Evolutionary conservation across 1,140 invertebrate species (phyloP).

Genomic region (Zaprionus ghesquierei): DNA sequence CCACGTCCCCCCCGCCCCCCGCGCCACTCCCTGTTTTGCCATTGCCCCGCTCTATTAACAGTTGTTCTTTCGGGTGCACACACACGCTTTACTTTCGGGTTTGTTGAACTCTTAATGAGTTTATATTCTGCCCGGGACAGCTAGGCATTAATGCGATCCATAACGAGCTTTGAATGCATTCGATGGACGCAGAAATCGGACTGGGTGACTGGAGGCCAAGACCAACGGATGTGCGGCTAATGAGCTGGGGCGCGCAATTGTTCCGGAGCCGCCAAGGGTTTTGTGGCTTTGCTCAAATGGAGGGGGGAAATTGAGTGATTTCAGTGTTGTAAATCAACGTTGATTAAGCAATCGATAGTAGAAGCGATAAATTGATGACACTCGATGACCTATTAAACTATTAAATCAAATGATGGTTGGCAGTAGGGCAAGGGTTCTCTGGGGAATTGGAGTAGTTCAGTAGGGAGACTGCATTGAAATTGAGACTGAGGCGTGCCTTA

Average conservation of each 20-base stretch:
- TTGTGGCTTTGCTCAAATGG: neutral
- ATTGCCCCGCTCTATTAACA: conserved; percentile 34
- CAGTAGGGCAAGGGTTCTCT: neutral
- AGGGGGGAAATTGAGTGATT: neutral
- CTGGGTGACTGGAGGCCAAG: neutral
- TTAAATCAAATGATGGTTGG: neutral
- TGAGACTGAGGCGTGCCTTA: neutral
- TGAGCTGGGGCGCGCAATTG: conserved; percentile 16
- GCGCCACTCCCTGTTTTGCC: conserved; percentile 4
- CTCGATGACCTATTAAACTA: too few relatives aligned
- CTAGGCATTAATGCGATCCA: conserved; percentile 54
- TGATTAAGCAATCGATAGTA: neutral
- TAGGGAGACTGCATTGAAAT: neutral
- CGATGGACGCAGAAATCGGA: neutral
- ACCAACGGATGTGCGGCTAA: conserved; percentile 23
- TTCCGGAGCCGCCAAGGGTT: neutral
- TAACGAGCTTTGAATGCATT: conserved; percentile 56
- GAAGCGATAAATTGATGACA: neutral
- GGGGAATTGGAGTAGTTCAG: neutral
- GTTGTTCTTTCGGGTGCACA: conserved; percentile 54
- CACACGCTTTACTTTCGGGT: conserved; percentile 27
- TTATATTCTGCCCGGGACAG: conserved; percentile 52
- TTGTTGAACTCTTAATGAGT: conserved; percentile 74
- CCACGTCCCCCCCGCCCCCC: neutral
- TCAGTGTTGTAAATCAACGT: neutral